phyloP scores from a whole-genome alignment of 2,888 invertebrate genomes.

The Drosophila longiperda region DNA sequence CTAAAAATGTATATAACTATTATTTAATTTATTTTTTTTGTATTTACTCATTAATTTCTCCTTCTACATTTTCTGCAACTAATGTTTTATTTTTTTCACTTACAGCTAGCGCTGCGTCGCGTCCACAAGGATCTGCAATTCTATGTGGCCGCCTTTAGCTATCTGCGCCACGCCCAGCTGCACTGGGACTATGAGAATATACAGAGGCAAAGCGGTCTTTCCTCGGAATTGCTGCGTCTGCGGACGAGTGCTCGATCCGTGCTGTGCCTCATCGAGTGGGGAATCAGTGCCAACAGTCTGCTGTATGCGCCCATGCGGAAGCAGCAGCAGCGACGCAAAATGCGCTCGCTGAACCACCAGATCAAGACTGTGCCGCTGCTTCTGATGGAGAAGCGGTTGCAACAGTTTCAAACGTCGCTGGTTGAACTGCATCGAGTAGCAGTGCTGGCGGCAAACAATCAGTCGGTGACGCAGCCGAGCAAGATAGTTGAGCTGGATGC shows the following conservation, averaged over 20 bases:
- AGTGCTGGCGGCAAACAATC: constrained; percentile 37
- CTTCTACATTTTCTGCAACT: background rate
- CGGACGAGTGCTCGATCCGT: constrained; percentile 64
- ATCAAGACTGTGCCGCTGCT: constrained; percentile 51
- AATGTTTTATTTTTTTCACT: constrained; percentile 8
- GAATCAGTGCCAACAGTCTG: constrained; percentile 67
- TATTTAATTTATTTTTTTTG: too few relatives aligned
- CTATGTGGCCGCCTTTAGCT: constrained; percentile 79
- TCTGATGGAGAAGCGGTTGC: constrained; percentile 67
- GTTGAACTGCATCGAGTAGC: constrained; percentile 49
- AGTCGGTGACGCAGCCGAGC: constrained; percentile 12
- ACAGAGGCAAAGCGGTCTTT: constrained; percentile 52
- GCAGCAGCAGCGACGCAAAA: background rate
- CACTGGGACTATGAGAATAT: constrained; percentile 61
- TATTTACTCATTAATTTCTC: background rate
- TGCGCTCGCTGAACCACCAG: background rate
- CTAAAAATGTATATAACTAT: too few relatives aligned
- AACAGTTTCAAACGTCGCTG: constrained; percentile 63
- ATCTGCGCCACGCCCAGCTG: constrained; percentile 70
- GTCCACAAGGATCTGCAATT: constrained; percentile 79
- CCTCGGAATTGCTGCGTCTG: constrained; percentile 59
- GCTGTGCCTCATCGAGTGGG: constrained; percentile 78
- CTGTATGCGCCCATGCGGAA: constrained; percentile 15
- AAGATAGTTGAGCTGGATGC: constrained; percentile 58
- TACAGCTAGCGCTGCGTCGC: constrained; percentile 73